phyloP scores from a whole-genome alignment of 2,888 invertebrate species.

The Taphrorychus bicolor region DNA sequence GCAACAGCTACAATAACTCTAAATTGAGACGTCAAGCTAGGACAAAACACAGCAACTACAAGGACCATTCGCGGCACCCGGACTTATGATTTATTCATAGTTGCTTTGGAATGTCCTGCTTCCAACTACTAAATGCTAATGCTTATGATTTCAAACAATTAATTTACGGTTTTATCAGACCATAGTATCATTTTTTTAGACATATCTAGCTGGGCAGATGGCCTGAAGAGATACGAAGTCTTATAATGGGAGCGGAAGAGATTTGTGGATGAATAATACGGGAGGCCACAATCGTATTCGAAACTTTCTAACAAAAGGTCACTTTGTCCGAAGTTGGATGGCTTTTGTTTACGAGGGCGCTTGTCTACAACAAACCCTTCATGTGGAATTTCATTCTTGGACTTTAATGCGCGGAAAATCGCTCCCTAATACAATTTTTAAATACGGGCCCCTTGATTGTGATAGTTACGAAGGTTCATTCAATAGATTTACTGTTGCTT shows the following conservation, averaged over 20 bases:
- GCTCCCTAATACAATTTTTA: no score
- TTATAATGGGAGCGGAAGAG: background rate
- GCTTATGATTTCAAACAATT: background rate
- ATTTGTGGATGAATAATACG: conserved; percentile 6
- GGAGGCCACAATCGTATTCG: conserved; percentile 1
- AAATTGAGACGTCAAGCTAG: background rate
- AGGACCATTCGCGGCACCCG: no score
- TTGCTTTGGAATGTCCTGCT: background rate
- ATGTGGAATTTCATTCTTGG: background rate
- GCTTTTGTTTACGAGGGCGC: background rate
- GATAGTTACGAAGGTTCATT: no score
- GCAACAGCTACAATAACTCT: background rate
- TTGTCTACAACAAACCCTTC: background rate
- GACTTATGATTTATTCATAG: background rate
- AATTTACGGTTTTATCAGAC: background rate
- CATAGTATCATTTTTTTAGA: background rate
- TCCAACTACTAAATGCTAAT: background rate
- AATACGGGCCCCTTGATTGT: no score
- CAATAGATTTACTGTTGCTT: no score
- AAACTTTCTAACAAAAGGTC: conserved; percentile 12
- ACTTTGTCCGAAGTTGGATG: background rate
- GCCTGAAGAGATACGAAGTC: background rate
- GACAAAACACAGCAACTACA: background rate
- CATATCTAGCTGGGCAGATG: background rate
- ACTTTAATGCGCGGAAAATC: no score